These are phyloP conservation scores for Xylota segnis DNA, from an alignment of 2,888 invertebrate genomes.

Conservation along the genomic window DNA sequence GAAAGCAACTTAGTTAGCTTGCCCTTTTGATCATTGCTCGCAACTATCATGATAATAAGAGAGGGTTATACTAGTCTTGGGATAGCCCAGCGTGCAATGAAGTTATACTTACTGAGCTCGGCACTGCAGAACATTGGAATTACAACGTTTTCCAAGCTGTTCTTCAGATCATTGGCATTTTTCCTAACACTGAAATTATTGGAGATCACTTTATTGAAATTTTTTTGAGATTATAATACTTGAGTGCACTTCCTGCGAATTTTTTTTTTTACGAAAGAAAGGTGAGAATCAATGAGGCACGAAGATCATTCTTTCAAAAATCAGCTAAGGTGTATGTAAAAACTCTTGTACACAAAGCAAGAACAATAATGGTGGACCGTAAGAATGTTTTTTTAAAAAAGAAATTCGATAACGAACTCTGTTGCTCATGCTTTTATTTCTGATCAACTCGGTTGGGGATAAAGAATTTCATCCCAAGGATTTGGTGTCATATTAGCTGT, in stretches of 20 bases:
- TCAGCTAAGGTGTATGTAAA: too few species aligned
- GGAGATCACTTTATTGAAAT: slow-evolving; percentile 35
- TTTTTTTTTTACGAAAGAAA: background rate
- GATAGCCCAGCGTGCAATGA: background rate
- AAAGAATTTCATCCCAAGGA: too few species aligned
- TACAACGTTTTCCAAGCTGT: slow-evolving; percentile 96
- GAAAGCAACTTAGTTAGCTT: slow-evolving; percentile 97
- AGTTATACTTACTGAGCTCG: slow-evolving; percentile 82
- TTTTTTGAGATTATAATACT: background rate
- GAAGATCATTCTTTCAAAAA: too few species aligned
- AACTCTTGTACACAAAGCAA: too few species aligned
- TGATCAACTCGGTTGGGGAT: too few species aligned
- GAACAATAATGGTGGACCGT: too few species aligned
- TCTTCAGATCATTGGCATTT: slow-evolving; percentile 96
- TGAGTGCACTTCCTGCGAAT: slow-evolving; percentile 5
- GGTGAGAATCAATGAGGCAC: too few species aligned
- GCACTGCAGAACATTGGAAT: slow-evolving; percentile 99
- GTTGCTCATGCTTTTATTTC: too few species aligned
- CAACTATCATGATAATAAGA: slow-evolving; percentile 86
- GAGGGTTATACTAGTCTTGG: slow-evolving; percentile 76
- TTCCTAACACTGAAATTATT: slow-evolving; percentile 93
- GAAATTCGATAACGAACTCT: too few species aligned
- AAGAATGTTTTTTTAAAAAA: too few species aligned
- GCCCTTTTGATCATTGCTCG: slow-evolving; percentile 93
- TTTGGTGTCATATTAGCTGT: too few species aligned